Base-by-base conservation (phyloP, 2,113 vertebrate species). In the Nyctereutes procyonoides region DNA sequence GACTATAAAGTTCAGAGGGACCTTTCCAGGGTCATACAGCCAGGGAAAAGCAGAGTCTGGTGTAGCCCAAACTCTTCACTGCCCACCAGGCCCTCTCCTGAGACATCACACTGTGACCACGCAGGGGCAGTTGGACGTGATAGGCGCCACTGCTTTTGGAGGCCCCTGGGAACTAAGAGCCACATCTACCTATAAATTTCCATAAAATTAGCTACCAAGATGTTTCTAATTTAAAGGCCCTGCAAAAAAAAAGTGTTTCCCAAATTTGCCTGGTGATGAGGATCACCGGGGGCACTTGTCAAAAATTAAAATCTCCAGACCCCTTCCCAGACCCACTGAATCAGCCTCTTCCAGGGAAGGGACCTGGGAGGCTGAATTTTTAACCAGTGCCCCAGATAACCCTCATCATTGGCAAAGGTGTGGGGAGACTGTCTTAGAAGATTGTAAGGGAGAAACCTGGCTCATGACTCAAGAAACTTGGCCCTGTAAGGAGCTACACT, bases 261-360 rank as follows among this genome's bases (percentile, higher is more conserved):
- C 32, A 8, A 28, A 43, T 62, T 67, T 80, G 83, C 83, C 95
- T 9, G 56, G n/a, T 58, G 92, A 87, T 90, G 93, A 97, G 94
- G 92, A 71, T 84, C 81, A 43, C 88, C 63, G 48, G 96, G 67
- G 97, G 74, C 96, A 95, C 88, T 85, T 96, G 81, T 93, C 65
- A 96, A 96, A 97, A 96, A 98, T 81, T 77, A 95, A 96, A 97
- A 96, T 96, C 95, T 81, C 96, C 96, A 95, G 96, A 65, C 84
- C 83, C 94, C 93, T 88, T 55, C 93, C 96, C 82, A 74, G 73
- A 76, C 53, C 56, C 65, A 51, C 10, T 2, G 51, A 53, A 15
- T 22, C 24, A 35, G 93, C 77, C 43, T 67, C 28, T 79, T 60
- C 6, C 8, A 88, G 95, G 95, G 97, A 89, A 96, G 82, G 90